Conservation (phyloP, 2,888 invertebrate species). For the Orchesella flavescens region DNA sequence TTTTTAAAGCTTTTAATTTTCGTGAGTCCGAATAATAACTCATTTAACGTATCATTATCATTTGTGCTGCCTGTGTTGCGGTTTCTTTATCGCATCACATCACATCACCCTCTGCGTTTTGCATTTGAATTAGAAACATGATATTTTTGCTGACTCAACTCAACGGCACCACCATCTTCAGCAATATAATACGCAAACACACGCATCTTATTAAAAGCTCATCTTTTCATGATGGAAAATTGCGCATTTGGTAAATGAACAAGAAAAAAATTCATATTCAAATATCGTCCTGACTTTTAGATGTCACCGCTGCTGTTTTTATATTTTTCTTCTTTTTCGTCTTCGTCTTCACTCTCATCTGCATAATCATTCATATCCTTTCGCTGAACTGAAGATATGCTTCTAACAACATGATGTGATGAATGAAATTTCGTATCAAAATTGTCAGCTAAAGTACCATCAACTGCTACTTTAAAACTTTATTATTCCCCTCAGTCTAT, state of each 20-base stretch:
- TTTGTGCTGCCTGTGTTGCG: too few species aligned
- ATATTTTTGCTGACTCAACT: too few species aligned
- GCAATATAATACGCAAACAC: too few species aligned
- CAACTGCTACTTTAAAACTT: constrained; percentile 22
- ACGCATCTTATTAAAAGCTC: too few species aligned
- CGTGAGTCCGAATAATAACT: constrained; percentile 1
- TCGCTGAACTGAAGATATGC: too few species aligned
- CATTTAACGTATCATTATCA: not conserved
- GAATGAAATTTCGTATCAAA: constrained; percentile 21
- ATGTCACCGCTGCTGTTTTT: not conserved
- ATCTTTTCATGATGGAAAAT: too few species aligned
- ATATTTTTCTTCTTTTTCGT: not conserved
- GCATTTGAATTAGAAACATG: too few species aligned
- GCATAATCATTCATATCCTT: too few species aligned
- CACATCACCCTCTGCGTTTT: too few species aligned
- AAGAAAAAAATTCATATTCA: not conserved
- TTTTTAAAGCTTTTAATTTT: constrained; percentile 4
- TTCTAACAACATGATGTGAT: not conserved
- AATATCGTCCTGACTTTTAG: not conserved
- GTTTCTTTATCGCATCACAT: too few species aligned
- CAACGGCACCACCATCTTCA: too few species aligned
- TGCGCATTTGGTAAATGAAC: too few species aligned
- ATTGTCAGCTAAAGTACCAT: constrained; percentile 39
- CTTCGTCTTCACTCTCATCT: not conserved
- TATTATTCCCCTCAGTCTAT: not conserved